Conservation (phyloP, 1,140 invertebrate genomes). For the Zeugodacus cucurbitae region DNA sequence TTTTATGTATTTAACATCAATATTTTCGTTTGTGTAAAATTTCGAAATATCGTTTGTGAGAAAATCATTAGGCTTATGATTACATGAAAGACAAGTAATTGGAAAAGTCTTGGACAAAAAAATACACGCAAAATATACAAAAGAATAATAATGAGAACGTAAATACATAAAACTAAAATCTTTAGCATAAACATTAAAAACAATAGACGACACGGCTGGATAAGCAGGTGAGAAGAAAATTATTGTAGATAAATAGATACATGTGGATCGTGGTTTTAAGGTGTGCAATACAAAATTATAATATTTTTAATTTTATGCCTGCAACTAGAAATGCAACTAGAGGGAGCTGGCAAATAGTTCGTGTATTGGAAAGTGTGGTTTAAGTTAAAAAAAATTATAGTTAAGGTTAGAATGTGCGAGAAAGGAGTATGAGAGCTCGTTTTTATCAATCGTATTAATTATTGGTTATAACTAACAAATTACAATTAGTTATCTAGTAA, state of each 20-base stretch:
- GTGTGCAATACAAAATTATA: no score
- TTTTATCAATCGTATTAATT: background rate
- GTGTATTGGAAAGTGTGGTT: background rate
- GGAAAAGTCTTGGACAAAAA: background rate
- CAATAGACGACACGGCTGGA: background rate
- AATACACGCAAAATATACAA: background rate
- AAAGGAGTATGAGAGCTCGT: background rate
- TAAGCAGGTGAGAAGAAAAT: background rate
- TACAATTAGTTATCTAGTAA: constrained; percentile 11
- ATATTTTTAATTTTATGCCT: background rate
- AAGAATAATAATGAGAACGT: background rate
- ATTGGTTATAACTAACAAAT: constrained; percentile 25
- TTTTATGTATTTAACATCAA: constrained; percentile 4
- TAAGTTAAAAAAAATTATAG: background rate
- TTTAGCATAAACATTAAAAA: background rate
- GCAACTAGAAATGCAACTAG: background rate
- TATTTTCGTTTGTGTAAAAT: constrained; percentile 21
- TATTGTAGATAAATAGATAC: background rate
- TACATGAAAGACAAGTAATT: constrained; percentile 33
- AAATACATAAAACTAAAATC: background rate
- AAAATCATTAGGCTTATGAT: constrained; percentile 28
- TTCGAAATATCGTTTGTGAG: constrained; percentile 1
- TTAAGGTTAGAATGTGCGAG: constrained; percentile 2
- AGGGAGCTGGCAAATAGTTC: background rate
- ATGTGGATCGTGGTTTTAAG: background rate